A percentile compares a stretch with the other conserved stretches of the same genome.
Conservation (phyloP, 2,113 vertebrate species). For the Muscicapa adusta region DNA sequence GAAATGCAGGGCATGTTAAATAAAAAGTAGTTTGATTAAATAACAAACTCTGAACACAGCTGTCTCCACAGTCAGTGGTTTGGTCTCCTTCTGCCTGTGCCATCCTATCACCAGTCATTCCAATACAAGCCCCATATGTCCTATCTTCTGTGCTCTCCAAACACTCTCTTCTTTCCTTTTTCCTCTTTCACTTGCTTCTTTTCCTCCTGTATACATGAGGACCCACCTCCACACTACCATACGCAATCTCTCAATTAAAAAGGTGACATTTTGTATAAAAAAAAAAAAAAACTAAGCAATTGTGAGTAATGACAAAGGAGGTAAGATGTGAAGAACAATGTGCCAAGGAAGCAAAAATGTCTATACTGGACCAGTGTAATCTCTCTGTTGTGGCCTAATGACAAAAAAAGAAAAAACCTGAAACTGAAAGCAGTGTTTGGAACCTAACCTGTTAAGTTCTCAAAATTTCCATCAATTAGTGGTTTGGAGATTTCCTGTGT, state of each 20-base stretch:
- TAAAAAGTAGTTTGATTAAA: not conserved
- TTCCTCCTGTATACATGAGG: not conserved
- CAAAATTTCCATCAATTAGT: not conserved
- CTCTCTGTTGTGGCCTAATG: not conserved
- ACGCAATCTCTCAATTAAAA: not conserved
- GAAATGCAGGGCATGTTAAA: not conserved
- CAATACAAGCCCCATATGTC: accelerated
- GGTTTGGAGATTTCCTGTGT: not conserved
- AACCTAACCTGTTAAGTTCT: not conserved
- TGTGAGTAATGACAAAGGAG: not conserved
- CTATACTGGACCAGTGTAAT: not conserved
- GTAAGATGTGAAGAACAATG: not conserved
- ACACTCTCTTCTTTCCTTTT: not conserved
- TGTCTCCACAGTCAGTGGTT: not conserved
- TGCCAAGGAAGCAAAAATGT: not conserved
- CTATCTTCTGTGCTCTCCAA: not conserved
- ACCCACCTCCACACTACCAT: not conserved
- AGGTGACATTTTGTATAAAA: not conserved
- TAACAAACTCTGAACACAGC: not conserved
- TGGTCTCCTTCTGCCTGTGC: not conserved
- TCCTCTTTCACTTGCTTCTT: not conserved
- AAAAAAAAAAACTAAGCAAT: not conserved
- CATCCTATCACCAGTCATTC: not conserved
- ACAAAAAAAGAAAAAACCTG: not conserved
- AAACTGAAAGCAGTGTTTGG: not conserved